phyloP scores from a whole-genome alignment of 2,888 invertebrate species.

The Sussaba pulchella region DNA sequence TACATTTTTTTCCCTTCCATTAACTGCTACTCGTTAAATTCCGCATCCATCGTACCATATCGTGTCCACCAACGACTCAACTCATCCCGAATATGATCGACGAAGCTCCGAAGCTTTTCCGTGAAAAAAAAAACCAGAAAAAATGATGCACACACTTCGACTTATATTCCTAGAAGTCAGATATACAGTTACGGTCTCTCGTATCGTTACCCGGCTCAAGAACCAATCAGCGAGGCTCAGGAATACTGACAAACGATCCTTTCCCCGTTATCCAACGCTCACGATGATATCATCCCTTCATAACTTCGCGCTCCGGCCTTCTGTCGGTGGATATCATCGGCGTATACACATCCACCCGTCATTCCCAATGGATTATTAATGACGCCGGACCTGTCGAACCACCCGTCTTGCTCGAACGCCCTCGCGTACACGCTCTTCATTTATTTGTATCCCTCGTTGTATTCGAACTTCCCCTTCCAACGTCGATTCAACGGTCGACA shows the following conservation, averaged over 20 bases:
- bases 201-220: constrained; percentile 68
- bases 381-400: constrained; percentile 66
- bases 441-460: constrained; percentile 49
- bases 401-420: constrained; percentile 41
- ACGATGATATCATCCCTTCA: constrained; percentile 55
- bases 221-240: constrained; percentile 75
- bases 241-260: constrained; percentile 77
- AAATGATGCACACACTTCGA: constrained; percentile 46
- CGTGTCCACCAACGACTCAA: constrained; percentile 19
- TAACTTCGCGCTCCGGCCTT: constrained; percentile 49
- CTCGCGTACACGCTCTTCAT: constrained; percentile 50
- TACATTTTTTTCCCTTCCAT: no score
- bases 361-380: constrained; percentile 78
- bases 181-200: constrained; percentile 26
- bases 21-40: no score
- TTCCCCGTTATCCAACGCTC: constrained; percentile 54
- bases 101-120: constrained; percentile 6
- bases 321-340: constrained; percentile 33
- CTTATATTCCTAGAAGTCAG: constrained; percentile 51
- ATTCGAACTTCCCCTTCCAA: constrained; percentile 38
- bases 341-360: constrained; percentile 69
- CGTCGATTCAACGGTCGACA: no score
- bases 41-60: no score
- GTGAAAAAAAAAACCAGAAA: constrained; percentile 57
- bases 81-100: constrained; percentile 3